phyloP scores from a whole-genome alignment of 1,140 invertebrate species.

The Chymomyza costata region DNA sequence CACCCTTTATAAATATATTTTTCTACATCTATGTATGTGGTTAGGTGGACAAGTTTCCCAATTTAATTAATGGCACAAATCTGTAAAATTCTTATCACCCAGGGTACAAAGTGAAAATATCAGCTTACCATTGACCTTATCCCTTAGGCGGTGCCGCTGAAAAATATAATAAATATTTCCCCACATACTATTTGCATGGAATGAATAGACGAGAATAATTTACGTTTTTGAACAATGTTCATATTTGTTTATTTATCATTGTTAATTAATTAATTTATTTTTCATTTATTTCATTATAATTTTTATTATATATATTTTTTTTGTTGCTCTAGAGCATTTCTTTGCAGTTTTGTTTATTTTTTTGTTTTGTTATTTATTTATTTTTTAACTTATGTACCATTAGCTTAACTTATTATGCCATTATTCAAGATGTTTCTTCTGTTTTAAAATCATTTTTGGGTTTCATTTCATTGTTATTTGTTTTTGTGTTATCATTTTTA shows the following conservation, averaged over 20 bases:
- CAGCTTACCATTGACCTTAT: too few species aligned
- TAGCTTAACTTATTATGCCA: conserved; percentile 71
- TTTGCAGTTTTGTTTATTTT: conserved; percentile 35
- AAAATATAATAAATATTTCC: too few species aligned
- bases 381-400: conserved; percentile 68
- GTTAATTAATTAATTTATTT: conserved; percentile 74
- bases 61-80: too few species aligned
- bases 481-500: conserved; percentile 9
- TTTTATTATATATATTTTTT: conserved; percentile 64
- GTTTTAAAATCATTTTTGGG: conserved; percentile 65
- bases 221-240: conserved; percentile 74
- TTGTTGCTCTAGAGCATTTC: conserved; percentile 66
- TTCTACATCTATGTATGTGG: too few species aligned
- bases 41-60: too few species aligned
- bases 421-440: conserved; percentile 60
- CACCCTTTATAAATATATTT: too few species aligned
- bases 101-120: too few species aligned
- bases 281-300: conserved; percentile 71
- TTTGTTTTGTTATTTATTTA: conserved; percentile 48
- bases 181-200: too few species aligned
- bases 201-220: too few species aligned
- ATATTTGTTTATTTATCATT: conserved; percentile 74
- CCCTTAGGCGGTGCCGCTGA: too few species aligned
- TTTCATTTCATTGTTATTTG: conserved; percentile 42
- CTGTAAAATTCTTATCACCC: too few species aligned